phyloP scores from a whole-genome alignment of 2,113 vertebrate genomes.

The Psammodynastes pulverulentus region DNA sequence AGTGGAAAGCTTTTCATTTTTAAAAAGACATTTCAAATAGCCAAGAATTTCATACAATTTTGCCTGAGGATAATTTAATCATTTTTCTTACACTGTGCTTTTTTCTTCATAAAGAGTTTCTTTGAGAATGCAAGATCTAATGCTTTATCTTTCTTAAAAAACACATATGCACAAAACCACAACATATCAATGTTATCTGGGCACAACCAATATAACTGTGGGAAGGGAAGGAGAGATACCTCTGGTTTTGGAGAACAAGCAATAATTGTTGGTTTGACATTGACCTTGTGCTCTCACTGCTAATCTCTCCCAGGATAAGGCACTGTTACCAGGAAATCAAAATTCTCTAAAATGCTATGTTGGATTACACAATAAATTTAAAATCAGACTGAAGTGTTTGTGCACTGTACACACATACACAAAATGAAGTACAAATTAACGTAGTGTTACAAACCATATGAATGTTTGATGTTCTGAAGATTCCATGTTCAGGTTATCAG shows the following conservation, averaged over 20 bases:
- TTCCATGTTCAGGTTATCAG: neutral
- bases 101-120: neutral
- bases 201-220: conserved; percentile 32
- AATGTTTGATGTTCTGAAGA: neutral
- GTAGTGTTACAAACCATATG: neutral
- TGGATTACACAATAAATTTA: conserved; percentile 51
- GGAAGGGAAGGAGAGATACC: conserved; percentile 37
- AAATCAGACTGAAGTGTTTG: conserved; percentile 35
- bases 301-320: conserved; percentile 56
- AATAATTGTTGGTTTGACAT: conserved; percentile 21
- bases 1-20: conserved; percentile 13
- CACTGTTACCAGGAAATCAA: conserved; percentile 53
- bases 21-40: conserved; percentile 16
- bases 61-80: conserved; percentile 42
- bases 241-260: conserved; percentile 40
- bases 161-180: neutral
- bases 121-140: conserved; percentile 18
- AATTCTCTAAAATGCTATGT: conserved; percentile 64
- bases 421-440: neutral
- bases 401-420: neutral
- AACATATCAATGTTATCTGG: conserved; percentile 23
- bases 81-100: neutral
- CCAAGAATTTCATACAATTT: conserved; percentile 9
- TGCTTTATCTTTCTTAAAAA: conserved; percentile 23
- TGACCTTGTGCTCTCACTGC: conserved; percentile 5